Conservation (phyloP, 2,888 invertebrate species). For the Crematogaster levior region DNA sequence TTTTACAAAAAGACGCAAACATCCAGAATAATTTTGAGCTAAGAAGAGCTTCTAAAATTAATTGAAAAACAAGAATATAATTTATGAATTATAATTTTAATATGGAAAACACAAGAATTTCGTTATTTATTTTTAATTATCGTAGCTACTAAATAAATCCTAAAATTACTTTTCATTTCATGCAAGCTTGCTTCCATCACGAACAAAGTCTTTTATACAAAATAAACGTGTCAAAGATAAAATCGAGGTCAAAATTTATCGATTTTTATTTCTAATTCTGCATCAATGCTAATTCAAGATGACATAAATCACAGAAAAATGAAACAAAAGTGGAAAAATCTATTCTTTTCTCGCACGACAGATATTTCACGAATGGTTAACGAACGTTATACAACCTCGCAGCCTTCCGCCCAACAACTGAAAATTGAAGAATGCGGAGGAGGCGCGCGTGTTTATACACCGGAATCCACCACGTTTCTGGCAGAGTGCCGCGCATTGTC, state of each 20-base stretch:
- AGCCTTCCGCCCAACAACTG: slow-evolving; percentile 59
- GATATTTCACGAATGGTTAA: slow-evolving; percentile 14
- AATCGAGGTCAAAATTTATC: slow-evolving; percentile 14
- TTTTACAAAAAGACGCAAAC: not conserved
- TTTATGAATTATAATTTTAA: not conserved
- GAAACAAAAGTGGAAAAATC: not conserved
- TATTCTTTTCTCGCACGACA: not conserved
- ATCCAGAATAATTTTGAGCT: not conserved
- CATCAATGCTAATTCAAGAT: not conserved
- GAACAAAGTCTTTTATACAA: not conserved
- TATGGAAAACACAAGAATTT: not conserved
- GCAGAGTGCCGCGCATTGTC: slow-evolving; percentile 76
- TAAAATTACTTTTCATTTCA: not conserved
- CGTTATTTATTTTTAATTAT: not conserved
- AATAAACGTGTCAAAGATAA: not conserved
- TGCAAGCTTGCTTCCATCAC: not conserved
- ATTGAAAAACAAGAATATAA: not conserved
- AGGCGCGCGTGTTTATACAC: slow-evolving; percentile 49
- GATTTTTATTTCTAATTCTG: not conserved
- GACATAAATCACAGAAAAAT: not conserved
- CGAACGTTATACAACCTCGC: slow-evolving; percentile 38
- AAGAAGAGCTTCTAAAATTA: not conserved
- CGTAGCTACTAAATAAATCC: not conserved
- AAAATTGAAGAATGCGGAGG: slow-evolving; percentile 43
- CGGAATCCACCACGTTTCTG: slow-evolving; percentile 69